Evolutionary conservation across 2,888 invertebrate species (phyloP), one percentile per base, ranked within the genome.

Genomic region (Cybosia mesomella): DNA sequence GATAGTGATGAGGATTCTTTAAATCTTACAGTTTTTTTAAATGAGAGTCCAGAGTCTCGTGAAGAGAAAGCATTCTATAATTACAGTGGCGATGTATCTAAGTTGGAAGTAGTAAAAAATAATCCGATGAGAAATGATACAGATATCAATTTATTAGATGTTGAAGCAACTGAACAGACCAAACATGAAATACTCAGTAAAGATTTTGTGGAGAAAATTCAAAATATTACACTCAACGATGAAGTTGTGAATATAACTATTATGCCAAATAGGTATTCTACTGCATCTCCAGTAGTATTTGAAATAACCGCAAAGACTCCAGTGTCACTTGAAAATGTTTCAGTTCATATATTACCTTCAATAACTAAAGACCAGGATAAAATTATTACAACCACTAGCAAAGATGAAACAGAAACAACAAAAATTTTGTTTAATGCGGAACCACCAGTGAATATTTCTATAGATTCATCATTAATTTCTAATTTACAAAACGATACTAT

Each of bases 21-120:
- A 64, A 93, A 94, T 73, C 85, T 94, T 0, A 93, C 90, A 2
- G 91, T 94, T 36, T 85, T 91, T 62, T 86, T 94, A 73, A 92
- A 90, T 73, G 92, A 93, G 43, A 79, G 78, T 39, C 68, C 80
- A 24, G 78, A 80, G 49, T 71, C 79, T 3, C 72, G 66, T 9
- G 77, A 83, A 58, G 74, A 87, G 54, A 79, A 83, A 66, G 43
- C 72, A 62, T 73, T 71, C 59, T 73, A 77, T 58, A 86, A 83
- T 68, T 83, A 83, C 69, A 76, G 82, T 18, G 83, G 82, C 11
- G 85, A 87, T 63, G 67, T 89, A 28, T 76, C 85, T 22, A 86
- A 83, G 68, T 75, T 88, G 53, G 85, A 89, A 65, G 68, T 75
- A 0, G 71, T 81, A 22, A 71, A 71, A 62, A 78, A 80, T 64